Evolutionary conservation across 2,113 vertebrate species (phyloP), one percentile per base, ranked within the genome.

Genomic region (Corythornis cristatus): DNA sequence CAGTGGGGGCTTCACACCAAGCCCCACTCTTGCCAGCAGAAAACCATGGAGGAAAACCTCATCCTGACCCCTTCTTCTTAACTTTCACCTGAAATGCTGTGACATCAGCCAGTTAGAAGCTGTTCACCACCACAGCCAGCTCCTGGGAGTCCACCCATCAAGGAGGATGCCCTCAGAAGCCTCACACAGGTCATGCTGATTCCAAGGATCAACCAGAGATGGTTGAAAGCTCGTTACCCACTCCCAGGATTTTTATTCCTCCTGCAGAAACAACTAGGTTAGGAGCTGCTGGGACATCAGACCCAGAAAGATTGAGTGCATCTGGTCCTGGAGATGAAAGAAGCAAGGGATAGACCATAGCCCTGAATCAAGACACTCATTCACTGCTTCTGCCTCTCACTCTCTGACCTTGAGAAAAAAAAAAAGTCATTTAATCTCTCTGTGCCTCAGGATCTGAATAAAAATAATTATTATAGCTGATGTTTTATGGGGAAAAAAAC

Each of bases 351-450:
- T 56, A 62, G 0, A 0, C 19, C 64, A 28, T 9, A 64, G 28
- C n/a, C 28, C 33, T 28, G n/a, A 53, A 82, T 35, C 57, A 15
- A 74, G 60, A 54, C 18, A 5, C 83, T 68, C 72, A 16, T 61
- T 77, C 64, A 28, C 48, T 56, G 21, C 15, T 45, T 90, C 81
- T 87, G 75, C 72, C 71, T 91, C 87, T 50, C 68, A 64, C 65
- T 71, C 26, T 8, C 40, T 77, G 82, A 96, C 95, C 94, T 95
- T 96, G 96, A 89, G 64, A 87, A 96, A 89, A 60, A 96, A 89
- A 60, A 33, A 87, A 96, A 96, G 89, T 88, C 57, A 88, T 86
- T 91, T 94, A 67, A 89, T 95, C 73, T 91, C 85, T 56, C 79
- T 75, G 61, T 75, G 61, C 83, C 93, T 90, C 45, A 15, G 57